Base-by-base conservation (phyloP, 2,113 vertebrate species). In the Engystomops pustulosus region DNA sequence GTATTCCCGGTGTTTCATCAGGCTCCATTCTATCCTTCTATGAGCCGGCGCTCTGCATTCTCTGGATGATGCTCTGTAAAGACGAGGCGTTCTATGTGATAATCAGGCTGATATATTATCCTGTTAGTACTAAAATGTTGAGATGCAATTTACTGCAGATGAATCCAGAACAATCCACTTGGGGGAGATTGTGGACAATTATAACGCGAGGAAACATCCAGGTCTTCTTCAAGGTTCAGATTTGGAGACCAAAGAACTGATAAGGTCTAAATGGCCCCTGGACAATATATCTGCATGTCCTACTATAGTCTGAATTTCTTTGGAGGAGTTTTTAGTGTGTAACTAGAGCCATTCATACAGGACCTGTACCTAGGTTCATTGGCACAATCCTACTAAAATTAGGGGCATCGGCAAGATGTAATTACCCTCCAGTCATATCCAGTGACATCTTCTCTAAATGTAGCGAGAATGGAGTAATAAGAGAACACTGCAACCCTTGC, bases 51-150 rank as follows among this genome's bases (percentile, higher is more conserved):
- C 17, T 49, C 15, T 49, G 72, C 17, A 41, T 32, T 76, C 32
- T 23, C 10, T 23, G 17, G 17, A 36, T 53, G 27, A 76, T 20
- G 47, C 27, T 49, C 32, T 32, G 45, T 74, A 51, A 49, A 76
- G 72, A 76, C n/a, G 23, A 3, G 25, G 30, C n/a, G 30, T 49
- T 74, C 45, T 49, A 76, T 34, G n/a, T 76, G 49, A 34, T 76
- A 76, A 51, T 76, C 45, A 76, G 45, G 27, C 36, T 51, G 72
- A 51, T 76, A 51, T 76, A 51, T 76, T 53, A 53, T 47, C 45
- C 27, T 11, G 72, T 53, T 76, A 34, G 45, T 34, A 34, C 30
- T 5, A 76, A 76, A 53, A 76, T 53, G 47, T 76, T 51, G 72
- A 6, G 47, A 25, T 20, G 72, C 45, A 34, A 53, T 76, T 76